phyloP scores from a whole-genome alignment of 1,140 invertebrate genomes.

The Heliconius hewitsoni region DNA sequence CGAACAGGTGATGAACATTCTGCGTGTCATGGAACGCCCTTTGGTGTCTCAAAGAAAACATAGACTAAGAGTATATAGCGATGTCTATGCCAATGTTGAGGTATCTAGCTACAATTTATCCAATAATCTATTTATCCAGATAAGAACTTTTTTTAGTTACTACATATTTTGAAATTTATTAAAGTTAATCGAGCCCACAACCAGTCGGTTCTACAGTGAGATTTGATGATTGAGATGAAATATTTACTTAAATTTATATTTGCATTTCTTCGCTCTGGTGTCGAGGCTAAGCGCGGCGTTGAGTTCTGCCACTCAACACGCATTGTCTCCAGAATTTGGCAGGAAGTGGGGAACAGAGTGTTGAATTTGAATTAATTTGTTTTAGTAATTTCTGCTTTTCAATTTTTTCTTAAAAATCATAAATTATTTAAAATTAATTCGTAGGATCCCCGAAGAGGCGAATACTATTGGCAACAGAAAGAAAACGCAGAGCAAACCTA shows the following conservation, averaged over 20 bases:
- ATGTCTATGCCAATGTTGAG: constrained; percentile 71
- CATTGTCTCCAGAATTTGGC: no score
- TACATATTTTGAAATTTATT: no score
- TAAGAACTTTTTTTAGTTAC: no score
- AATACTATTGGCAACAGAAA: constrained; percentile 64
- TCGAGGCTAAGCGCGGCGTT: no score
- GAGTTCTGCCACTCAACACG: no score
- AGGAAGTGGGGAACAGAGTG: no score
- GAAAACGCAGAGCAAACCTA: constrained; percentile 65
- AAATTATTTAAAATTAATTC: not conserved
- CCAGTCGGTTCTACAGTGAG: no score
- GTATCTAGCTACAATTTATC: constrained; percentile 32
- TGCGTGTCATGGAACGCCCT: constrained; percentile 64
- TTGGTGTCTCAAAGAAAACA: constrained; percentile 60
- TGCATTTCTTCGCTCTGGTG: no score
- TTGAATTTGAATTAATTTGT: not conserved
- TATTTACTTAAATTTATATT: no score
- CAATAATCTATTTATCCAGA: not conserved
- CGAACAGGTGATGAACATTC: constrained; percentile 66
- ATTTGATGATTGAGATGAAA: no score
- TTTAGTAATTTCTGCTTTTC: not conserved
- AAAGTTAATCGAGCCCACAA: no score
- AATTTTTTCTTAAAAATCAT: not conserved
- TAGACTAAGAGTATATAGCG: constrained; percentile 60
- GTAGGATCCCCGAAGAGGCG: constrained; percentile 67